Conservation (phyloP, 2,797 vertebrate species). For the Sebastes goodei region DNA sequence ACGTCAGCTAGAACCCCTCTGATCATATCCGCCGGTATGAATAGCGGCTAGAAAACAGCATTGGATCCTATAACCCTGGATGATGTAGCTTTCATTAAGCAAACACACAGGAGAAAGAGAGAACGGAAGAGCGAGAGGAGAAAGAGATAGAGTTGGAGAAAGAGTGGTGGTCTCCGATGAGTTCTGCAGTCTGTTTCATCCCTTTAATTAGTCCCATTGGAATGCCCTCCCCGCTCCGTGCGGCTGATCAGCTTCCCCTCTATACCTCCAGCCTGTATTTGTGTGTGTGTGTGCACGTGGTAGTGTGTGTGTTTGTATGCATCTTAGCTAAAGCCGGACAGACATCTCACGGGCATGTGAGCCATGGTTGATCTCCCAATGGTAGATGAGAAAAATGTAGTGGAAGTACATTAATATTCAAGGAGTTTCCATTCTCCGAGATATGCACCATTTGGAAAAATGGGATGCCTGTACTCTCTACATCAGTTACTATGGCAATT, state of each 20-base stretch:
- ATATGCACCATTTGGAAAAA: constrained; percentile 54
- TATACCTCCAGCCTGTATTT: constrained; percentile 57
- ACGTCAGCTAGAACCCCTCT: constrained; percentile 3
- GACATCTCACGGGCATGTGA: constrained; percentile 67
- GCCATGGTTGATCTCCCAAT: constrained; percentile 57
- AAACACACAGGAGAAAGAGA: constrained; percentile 52
- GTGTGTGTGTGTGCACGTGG: constrained; percentile 3
- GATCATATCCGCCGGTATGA: constrained; percentile 17
- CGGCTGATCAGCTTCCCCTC: constrained; percentile 73
- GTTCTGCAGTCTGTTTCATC: constrained; percentile 77
- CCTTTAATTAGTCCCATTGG: constrained; percentile 87
- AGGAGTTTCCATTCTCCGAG: constrained; percentile 52
- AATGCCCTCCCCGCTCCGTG: constrained; percentile 67
- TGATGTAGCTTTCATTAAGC: constrained; percentile 65
- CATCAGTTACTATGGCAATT: constrained; percentile 43
- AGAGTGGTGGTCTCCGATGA: constrained; percentile 65
- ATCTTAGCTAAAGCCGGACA: constrained; percentile 58
- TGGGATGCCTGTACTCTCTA: background rate
- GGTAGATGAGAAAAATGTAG: constrained; percentile 58
- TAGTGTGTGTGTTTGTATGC: constrained; percentile 41
- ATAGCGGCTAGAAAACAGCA: constrained; percentile 8
- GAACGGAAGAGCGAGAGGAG: constrained; percentile 44
- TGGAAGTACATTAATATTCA: constrained; percentile 70
- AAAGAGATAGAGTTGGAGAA: constrained; percentile 50
- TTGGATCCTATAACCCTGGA: constrained; percentile 46